Evolutionary conservation across 2,888 invertebrate species (phyloP).

Genomic region (Drosophila birchii): DNA sequence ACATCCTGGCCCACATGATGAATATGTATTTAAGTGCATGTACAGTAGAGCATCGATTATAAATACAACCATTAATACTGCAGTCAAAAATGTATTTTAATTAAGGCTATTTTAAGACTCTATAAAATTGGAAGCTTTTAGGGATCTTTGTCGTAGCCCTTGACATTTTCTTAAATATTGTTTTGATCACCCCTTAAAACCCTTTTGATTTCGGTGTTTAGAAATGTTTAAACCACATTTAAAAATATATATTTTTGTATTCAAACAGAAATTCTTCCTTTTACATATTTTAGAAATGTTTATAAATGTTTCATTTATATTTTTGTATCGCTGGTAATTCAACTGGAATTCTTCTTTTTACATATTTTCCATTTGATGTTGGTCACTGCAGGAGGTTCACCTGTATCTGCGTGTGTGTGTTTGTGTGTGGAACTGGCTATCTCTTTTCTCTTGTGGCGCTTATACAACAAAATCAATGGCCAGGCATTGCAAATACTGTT

Average conservation of each 20-base stretch:
- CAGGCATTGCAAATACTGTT: slow-evolving; percentile 68
- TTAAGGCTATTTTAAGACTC: not conserved
- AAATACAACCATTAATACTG: too few relatives aligned
- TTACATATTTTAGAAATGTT: not conserved
- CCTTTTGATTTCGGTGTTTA: too few relatives aligned
- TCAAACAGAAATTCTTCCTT: not conserved
- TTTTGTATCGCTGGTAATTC: too few relatives aligned
- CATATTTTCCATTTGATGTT: not conserved
- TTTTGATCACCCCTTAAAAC: too few relatives aligned
- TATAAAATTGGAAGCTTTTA: not conserved
- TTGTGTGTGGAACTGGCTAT: slow-evolving; percentile 22
- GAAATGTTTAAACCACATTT: too few relatives aligned
- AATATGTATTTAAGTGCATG: slow-evolving; percentile 40
- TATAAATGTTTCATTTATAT: too few relatives aligned
- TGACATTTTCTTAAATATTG: too few relatives aligned
- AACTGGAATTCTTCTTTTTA: not conserved
- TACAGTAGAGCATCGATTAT: slow-evolving; percentile 3
- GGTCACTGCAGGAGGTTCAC: not conserved
- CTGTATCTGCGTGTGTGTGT: slow-evolving; percentile 19
- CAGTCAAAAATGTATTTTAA: too few relatives aligned
- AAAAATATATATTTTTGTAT: too few relatives aligned
- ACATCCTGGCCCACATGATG: slow-evolving; percentile 64
- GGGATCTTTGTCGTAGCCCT: not conserved
- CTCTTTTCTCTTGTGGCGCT: slow-evolving; percentile 44
- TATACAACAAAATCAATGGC: slow-evolving; percentile 76